Percentiles rank a stretch among this genome's conserved stretches.
Evolutionary conservation across 2,113 vertebrate species (phyloP).

Genomic region (Phocoena sinus): DNA sequence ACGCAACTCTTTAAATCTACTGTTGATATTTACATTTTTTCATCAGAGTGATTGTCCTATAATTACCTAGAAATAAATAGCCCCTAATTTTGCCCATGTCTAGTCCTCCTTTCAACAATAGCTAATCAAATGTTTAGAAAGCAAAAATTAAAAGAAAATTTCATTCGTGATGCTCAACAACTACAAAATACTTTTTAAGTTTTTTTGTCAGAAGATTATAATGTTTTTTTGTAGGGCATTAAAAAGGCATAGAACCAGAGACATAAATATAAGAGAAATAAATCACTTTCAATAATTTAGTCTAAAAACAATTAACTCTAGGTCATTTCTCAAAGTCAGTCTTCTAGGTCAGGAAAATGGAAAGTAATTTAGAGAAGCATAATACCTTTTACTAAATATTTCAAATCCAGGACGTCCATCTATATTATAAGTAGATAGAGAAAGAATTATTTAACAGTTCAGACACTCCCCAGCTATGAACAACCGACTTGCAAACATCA

Average conservation of each 20-base stretch:
- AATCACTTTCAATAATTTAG: slow-evolving; percentile 17
- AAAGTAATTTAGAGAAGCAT: background rate
- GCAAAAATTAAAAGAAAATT: slow-evolving; percentile 28
- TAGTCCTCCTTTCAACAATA: background rate
- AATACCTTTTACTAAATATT: background rate
- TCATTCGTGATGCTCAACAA: background rate
- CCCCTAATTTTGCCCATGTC: background rate
- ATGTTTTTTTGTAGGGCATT: background rate
- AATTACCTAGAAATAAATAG: background rate
- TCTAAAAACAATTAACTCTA: slow-evolving; percentile 26
- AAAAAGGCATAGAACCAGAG: background rate
- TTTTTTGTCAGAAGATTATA: background rate
- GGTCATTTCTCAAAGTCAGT: background rate
- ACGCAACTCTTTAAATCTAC: background rate
- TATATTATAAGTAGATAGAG: background rate
- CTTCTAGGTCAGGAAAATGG: background rate
- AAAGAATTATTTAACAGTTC: background rate
- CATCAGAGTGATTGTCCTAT: background rate
- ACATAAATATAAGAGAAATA: background rate
- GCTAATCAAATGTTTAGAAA: background rate
- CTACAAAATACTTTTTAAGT: background rate
- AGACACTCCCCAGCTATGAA: background rate
- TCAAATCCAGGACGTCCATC: background rate
- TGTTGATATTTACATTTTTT: background rate
- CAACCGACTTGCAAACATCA: background rate